Evolutionary conservation across 2,113 vertebrate species (phyloP).

Genomic region (Odobenus rosmarus): DNA sequence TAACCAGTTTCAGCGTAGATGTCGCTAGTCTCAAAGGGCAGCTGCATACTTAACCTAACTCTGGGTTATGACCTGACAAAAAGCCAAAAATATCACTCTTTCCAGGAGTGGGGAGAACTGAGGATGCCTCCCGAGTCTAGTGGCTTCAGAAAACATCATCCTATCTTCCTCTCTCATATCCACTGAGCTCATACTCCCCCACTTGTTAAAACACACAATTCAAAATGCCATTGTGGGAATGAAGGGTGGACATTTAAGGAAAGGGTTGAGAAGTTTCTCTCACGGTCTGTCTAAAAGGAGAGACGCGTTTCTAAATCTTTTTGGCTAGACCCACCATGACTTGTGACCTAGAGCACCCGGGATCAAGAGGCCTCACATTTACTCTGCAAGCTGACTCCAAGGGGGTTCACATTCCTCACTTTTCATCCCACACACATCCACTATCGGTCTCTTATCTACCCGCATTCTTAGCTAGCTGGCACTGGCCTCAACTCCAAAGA

Average conservation of each 20-base stretch:
- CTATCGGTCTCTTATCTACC: constrained; percentile 72
- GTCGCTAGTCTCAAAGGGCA: constrained; percentile 86
- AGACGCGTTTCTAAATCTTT: constrained; percentile 59
- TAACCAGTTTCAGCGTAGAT: constrained; percentile 86
- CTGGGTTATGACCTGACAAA: constrained; percentile 84
- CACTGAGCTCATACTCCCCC: constrained; percentile 75
- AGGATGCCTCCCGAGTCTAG: constrained; percentile 85
- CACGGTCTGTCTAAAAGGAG: constrained; percentile 66
- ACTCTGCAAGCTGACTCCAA: constrained; percentile 79
- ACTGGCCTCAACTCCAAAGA: constrained; percentile 89
- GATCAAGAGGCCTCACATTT: constrained; percentile 81
- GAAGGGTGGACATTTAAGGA: constrained; percentile 80
- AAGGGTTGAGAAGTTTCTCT: constrained; percentile 81
- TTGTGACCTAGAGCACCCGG: constrained; percentile 74
- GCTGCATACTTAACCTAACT: constrained; percentile 85
- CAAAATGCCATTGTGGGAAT: constrained; percentile 69
- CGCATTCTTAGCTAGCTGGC: constrained; percentile 86
- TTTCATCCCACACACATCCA: constrained; percentile 67
- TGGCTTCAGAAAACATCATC: constrained; percentile 82
- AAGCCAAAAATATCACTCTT: constrained; percentile 87
- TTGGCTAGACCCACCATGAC: constrained; percentile 76
- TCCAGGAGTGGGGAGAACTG: constrained; percentile 82
- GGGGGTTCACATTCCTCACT: constrained; percentile 79
- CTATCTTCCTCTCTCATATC: constrained; percentile 80
- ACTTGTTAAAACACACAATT: constrained; percentile 68